Evolutionary conservation across 2,113 vertebrate genomes (phyloP).

Genomic region (Brachirus orientalis): DNA sequence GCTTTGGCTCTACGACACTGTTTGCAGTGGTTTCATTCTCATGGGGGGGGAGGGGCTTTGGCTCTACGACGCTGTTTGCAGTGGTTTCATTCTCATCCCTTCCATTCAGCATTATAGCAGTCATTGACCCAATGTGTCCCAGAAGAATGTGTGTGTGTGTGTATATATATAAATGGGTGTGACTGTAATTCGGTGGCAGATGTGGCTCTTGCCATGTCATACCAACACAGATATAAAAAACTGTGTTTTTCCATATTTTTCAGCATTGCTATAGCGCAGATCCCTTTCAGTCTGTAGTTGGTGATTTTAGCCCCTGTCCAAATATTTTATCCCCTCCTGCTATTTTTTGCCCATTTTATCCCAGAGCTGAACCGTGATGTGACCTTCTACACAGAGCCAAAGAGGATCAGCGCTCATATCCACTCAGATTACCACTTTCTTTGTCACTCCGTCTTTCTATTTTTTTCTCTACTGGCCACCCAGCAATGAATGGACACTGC

Average conservation of each 20-base stretch:
- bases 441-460: conserved; percentile 31
- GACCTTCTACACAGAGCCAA: conserved; percentile 66
- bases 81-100: conserved; percentile 53
- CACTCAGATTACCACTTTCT: conserved; percentile 69
- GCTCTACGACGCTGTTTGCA: conserved; percentile 44
- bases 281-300: conserved; percentile 60
- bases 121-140: conserved; percentile 36
- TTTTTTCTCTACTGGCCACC: conserved; percentile 16
- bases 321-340: conserved; percentile 50
- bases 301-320: conserved; percentile 49
- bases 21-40: conserved; percentile 46
- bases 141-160: conserved; percentile 8
- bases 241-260: conserved; percentile 38
- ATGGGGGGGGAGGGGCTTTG: conserved; percentile 75
- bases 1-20: conserved; percentile 65
- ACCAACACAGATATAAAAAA: conserved; percentile 12
- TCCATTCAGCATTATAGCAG: conserved; percentile 44
- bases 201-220: conserved; percentile 17
- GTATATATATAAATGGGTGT: neutral
- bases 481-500: conserved; percentile 25
- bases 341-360: conserved; percentile 58
- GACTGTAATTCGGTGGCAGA: conserved; percentile 40
- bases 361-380: conserved; percentile 52
- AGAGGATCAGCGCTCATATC: conserved; percentile 74
- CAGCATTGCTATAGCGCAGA: conserved; percentile 28